Evolutionary conservation across 2,797 vertebrate genomes (phyloP), one percentile per base, ranked within the genome.

Genomic region (Apodemus agrarius): DNA sequence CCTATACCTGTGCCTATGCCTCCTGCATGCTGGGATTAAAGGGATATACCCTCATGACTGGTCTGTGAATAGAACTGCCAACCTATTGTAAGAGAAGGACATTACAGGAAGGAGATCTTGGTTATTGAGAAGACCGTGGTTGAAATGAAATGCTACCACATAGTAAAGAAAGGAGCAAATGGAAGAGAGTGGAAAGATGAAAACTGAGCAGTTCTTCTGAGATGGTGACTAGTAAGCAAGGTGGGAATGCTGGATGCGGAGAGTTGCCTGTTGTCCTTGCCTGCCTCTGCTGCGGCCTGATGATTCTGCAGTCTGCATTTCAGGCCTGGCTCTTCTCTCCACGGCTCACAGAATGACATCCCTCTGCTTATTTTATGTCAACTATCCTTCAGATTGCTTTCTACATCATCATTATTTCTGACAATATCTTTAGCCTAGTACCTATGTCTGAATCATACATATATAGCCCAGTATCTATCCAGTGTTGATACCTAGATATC

Each of bases 81-180:
- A 22, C 9, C 31, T 76, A 86, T 14, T 91, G 0, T 21, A 96
- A 83, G 34, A 52, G 49, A 74, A 89, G 11, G 40, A 67, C 40
- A 80, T 0, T 59, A 57, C 67, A 94, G n/a, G 40, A 91, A 90
- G 14, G 76, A 76, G 54, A 29, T 89, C 29, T 94, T 96, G 79
- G 3, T 93, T 85, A 52, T 21, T 85, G 83, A 31, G 43, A 57
- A 57, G 46, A 95, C n/a, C 57, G 29, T 91, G 34, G 7, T 90
- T 90, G 29, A 93, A 78, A 82, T 82, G 63, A 95, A 43, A 92
- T 84, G 46, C 1, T 89, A 46, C 34, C 65, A 40, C 82, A 72
- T 85, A 82, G n/a, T 12, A 75, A 67, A 79, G n/a, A 63, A 11
- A 65, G 10, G 40, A 94, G 24, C n/a, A 83, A 78, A 57, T 29